Evolutionary conservation across 2,797 vertebrate species (phyloP).

Genomic region (Rhabdomys pumilio): DNA sequence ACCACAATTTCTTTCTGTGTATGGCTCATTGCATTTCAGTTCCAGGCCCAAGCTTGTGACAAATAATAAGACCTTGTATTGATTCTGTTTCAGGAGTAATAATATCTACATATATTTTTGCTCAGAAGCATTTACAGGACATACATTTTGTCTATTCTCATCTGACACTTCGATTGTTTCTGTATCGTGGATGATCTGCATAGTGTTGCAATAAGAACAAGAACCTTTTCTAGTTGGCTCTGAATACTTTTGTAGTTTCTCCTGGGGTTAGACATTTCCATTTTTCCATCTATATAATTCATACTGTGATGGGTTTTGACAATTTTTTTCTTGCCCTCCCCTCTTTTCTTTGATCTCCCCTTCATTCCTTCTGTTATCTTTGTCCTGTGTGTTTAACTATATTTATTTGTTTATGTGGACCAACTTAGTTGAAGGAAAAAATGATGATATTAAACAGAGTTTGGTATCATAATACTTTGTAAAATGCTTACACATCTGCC

Average conservation of each 20-base stretch:
- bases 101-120: neutral
- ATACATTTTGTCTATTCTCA: neutral
- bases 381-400: neutral
- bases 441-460: neutral
- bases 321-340: neutral
- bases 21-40: neutral
- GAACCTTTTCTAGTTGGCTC: neutral
- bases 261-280: neutral
- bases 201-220: neutral
- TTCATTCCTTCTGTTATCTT: neutral
- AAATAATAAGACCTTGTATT: neutral
- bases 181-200: neutral
- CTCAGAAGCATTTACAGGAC: neutral
- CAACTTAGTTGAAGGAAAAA: neutral
- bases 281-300: neutral
- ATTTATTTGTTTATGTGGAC: neutral
- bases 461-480: neutral
- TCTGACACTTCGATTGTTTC: neutral
- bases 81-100: neutral
- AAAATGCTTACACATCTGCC: neutral
- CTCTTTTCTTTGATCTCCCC: neutral
- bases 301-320: neutral
- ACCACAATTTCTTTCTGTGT: neutral
- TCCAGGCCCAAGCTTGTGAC: neutral
- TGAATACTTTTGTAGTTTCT: neutral